Percentiles rank a stretch among this genome's conserved stretches.
These are phyloP conservation scores for Shinisaurus crocodilurus DNA, from an alignment of 2,113 vertebrate genomes.

Conservation along the genomic window DNA sequence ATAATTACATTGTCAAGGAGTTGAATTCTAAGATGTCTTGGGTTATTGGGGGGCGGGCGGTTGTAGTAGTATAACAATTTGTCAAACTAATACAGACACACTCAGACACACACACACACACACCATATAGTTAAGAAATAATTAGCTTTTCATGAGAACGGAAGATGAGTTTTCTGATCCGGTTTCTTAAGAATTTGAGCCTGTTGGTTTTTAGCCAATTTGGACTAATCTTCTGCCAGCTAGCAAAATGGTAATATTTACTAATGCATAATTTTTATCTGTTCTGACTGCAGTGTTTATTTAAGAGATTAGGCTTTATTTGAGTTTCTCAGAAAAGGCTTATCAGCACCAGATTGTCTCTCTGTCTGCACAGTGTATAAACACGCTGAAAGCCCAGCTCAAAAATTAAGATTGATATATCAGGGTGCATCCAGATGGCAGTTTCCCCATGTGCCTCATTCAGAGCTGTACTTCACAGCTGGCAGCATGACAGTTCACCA, in stretches of 20 bases:
- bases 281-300: constrained; percentile 37
- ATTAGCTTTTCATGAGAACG: not conserved
- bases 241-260: constrained; percentile 40
- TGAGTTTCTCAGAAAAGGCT: constrained; percentile 45
- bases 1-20: not conserved
- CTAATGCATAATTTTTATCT: constrained; percentile 23
- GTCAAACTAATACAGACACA: not conserved
- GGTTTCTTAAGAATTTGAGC: constrained; percentile 9
- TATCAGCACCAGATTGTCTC: constrained; percentile 4
- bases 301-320: constrained; percentile 10
- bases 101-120: no score
- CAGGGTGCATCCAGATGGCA: constrained; percentile 14
- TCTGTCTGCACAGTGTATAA: constrained; percentile 7
- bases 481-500: not conserved
- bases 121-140: not conserved
- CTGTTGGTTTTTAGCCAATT: constrained; percentile 43
- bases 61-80: not conserved
- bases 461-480: not conserved
- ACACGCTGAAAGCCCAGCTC: not conserved
- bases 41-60: not conserved
- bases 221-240: not conserved
- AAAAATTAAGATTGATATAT: not conserved
- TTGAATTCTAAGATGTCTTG: not conserved
- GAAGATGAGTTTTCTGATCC: not conserved
- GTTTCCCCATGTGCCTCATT: not conserved